Conservation (phyloP, 2,888 invertebrate species). For the Teleiodes luculella region DNA sequence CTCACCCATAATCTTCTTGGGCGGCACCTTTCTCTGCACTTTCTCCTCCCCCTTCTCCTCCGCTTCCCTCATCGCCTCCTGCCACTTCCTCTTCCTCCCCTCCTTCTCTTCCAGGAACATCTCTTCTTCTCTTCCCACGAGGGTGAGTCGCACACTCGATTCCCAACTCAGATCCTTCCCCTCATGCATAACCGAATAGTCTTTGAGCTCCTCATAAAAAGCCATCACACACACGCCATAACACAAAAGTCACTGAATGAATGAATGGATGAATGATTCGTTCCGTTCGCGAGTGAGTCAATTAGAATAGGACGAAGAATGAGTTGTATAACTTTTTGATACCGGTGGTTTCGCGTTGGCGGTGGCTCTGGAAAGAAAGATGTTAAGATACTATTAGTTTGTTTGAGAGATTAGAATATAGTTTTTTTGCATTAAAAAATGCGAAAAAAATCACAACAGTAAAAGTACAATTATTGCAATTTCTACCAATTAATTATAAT, state of each 20-base stretch:
- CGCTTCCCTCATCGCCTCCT: conserved; percentile 56
- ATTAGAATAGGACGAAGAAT: conserved; percentile 92
- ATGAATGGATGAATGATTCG: conserved; percentile 37
- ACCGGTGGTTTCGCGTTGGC: conserved; percentile 90
- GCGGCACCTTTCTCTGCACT: conserved; percentile 65
- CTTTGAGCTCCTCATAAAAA: conserved; percentile 46
- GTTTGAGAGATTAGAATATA: neutral
- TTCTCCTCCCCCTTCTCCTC: conserved; percentile 61
- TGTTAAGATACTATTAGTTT: neutral
- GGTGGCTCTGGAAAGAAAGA: conserved; percentile 80
- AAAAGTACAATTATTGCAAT: too few species aligned
- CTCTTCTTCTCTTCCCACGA: conserved; percentile 57
- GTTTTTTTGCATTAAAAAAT: too few species aligned
- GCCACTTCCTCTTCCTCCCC: conserved; percentile 69
- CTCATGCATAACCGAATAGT: conserved; percentile 60
- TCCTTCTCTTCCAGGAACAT: conserved; percentile 68
- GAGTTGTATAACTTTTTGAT: conserved; percentile 93
- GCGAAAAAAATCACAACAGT: too few species aligned
- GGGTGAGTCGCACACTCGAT: conserved; percentile 53
- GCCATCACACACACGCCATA: conserved; percentile 62
- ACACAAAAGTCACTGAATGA: conserved; percentile 44
- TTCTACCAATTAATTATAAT: too few species aligned
- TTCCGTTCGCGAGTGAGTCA: conserved; percentile 18
- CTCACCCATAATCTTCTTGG: conserved; percentile 71
- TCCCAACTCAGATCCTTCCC: conserved; percentile 64